Percentiles rank a stretch among this genome's conserved stretches.
These are phyloP conservation scores for Ectemnius cavifrons DNA, from an alignment of 2,888 invertebrate species.

Conservation along the genomic window DNA sequence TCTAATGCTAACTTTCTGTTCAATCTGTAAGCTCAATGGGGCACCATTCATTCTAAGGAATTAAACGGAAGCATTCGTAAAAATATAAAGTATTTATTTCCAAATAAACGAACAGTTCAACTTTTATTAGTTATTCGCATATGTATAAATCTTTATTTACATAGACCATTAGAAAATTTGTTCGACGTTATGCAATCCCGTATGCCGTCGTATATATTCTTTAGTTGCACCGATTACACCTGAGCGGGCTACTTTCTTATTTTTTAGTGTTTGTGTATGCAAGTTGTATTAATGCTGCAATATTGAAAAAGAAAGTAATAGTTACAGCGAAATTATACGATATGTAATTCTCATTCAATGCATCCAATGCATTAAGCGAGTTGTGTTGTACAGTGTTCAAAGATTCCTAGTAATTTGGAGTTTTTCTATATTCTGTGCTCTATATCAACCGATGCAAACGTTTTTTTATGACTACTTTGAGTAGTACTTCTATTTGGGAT, in stretches of 20 bases:
- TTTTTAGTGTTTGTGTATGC: conserved; percentile 20
- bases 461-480: conserved; percentile 34
- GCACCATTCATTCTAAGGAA: not conserved
- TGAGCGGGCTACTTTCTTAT: conserved; percentile 53
- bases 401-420: too few relatives aligned
- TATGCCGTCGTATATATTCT: conserved; percentile 28
- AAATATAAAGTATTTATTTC: conserved; percentile 52
- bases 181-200: conserved; percentile 35
- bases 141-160: conserved; percentile 58
- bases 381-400: too few relatives aligned
- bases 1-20: too few relatives aligned
- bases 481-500: conserved; percentile 18
- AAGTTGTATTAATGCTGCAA: not conserved
- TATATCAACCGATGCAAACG: conserved; percentile 4
- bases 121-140: conserved; percentile 53
- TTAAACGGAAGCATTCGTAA: conserved; percentile 24
- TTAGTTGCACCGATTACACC: conserved; percentile 51
- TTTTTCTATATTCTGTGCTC: too few relatives aligned
- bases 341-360: not conserved
- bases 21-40: not conserved
- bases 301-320: conserved; percentile 17
- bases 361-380: too few relatives aligned
- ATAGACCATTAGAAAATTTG: conserved; percentile 53
- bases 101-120: conserved; percentile 45
- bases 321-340: conserved; percentile 6